These are phyloP conservation scores for Morpho helenor DNA, from an alignment of 2,888 invertebrate genomes.

Conservation along the genomic window DNA sequence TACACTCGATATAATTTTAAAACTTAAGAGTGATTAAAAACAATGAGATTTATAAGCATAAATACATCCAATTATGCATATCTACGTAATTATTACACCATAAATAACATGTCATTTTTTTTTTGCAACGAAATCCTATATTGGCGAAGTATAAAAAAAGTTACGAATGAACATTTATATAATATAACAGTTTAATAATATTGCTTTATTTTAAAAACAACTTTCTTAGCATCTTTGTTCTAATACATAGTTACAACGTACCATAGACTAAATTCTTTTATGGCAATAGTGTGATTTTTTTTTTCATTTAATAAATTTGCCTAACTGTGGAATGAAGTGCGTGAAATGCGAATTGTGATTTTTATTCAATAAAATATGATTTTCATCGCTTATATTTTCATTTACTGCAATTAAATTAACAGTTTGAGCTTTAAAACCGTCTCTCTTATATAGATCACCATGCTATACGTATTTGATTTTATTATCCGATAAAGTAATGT, in stretches of 20 bases:
- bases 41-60: constrained; percentile 26
- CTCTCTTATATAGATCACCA: constrained; percentile 25
- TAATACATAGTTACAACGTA: constrained; percentile 9
- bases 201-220: constrained; percentile 42
- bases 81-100: constrained; percentile 13
- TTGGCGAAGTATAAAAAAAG: constrained; percentile 7
- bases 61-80: constrained; percentile 8
- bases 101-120: constrained; percentile 12
- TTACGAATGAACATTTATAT: constrained; percentile 19
- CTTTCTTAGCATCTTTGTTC: constrained; percentile 29
- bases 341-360: constrained; percentile 26
- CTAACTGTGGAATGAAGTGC: constrained; percentile 63
- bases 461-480: neutral
- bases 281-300: constrained; percentile 15
- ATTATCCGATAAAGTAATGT: too few species aligned
- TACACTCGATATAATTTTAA: constrained; percentile 25
- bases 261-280: constrained; percentile 8
- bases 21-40: constrained; percentile 24
- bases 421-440: constrained; percentile 34
- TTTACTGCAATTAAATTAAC: constrained; percentile 24
- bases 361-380: constrained; percentile 30
- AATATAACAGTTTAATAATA: constrained; percentile 40
- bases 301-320: constrained; percentile 39
- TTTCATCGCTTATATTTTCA: constrained; percentile 20
- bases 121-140: constrained; percentile 6